Evolutionary conservation across 2,113 vertebrate genomes (phyloP), one percentile per base, ranked within the genome.

Genomic region (Nyctibius bracteatus): DNA sequence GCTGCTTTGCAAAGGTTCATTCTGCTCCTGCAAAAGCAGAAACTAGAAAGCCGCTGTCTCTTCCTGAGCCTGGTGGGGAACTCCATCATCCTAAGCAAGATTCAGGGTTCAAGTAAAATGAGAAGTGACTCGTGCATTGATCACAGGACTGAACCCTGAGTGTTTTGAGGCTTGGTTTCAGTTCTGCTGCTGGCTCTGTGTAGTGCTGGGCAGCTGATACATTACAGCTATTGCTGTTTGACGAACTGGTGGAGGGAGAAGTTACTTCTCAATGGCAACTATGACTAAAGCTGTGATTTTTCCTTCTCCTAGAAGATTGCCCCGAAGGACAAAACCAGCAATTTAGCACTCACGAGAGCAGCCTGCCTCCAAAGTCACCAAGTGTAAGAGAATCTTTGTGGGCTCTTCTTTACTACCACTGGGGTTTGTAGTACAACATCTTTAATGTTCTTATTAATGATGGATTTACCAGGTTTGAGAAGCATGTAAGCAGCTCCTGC

Each of bases 321-420:
- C 41, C 87, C 27, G 22, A 85, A 82, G 17, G 21, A 58, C 88
- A 83, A 73, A 51, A 14, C 25, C 80, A 85, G 44, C 66, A 91
- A 7, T 79, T 82, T 4, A n/a, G 9, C 46, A 16, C 58, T 21
- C 49, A 3, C 74, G 92, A 91, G 58, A 95, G 74, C 85, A 81
- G 66, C 12, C 89, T n/a, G 31, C 89, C 86, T 52, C 87, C 91
- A 4, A 71, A 92, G 82, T 91, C 63, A 22, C 39, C 92, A 35
- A 82, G 39, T 3, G 98, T 98, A 97, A 98, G 97, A 80, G 70
- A 88, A 75, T 54, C 46, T 59, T 30, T 54, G 41, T 61, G 85
- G 19, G 25, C 41, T 83, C 28, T 73, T 88, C n/a, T 58, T 61
- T 74, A 17, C 17, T 18, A 0, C 1, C 4, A 3, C 20, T 28